These are phyloP conservation scores for Drosophila setosimentum DNA, from an alignment of 2,888 invertebrate species.

Conservation along the genomic window DNA sequence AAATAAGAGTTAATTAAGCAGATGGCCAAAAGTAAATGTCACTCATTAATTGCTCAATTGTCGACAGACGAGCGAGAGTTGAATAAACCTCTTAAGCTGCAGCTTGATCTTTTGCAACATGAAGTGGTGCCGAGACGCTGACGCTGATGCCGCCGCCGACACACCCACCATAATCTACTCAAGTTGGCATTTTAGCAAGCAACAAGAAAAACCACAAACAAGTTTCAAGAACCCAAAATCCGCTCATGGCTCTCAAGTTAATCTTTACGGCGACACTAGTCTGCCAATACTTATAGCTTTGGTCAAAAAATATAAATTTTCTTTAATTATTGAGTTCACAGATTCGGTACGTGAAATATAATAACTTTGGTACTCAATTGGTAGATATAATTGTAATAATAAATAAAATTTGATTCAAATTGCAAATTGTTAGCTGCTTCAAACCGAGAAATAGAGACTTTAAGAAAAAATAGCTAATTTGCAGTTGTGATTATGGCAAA, in stretches of 20 bases:
- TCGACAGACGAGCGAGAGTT: conserved; percentile 40
- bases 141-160: conserved; percentile 9
- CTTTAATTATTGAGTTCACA: not conserved
- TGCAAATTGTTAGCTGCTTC: not conserved
- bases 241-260: conserved; percentile 21
- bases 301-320: not conserved
- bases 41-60: conserved; percentile 76
- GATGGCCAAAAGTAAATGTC: conserved; percentile 54
- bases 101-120: conserved; percentile 49
- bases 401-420: not conserved
- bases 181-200: conserved; percentile 46
- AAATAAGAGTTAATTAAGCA: conserved; percentile 49
- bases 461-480: not conserved
- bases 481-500: not conserved
- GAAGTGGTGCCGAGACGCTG: not conserved
- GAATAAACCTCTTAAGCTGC: conserved; percentile 52
- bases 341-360: not conserved
- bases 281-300: not conserved
- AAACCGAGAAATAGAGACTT: not conserved
- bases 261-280: conserved; percentile 31
- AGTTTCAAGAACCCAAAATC: conserved; percentile 53
- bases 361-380: not conserved
- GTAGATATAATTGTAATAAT: not conserved
- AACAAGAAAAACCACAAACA: conserved; percentile 30
- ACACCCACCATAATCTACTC: conserved; percentile 49